These are phyloP conservation scores for Craterocephalus amniculus DNA, from an alignment of 2,797 vertebrate genomes.

Conservation along the genomic window DNA sequence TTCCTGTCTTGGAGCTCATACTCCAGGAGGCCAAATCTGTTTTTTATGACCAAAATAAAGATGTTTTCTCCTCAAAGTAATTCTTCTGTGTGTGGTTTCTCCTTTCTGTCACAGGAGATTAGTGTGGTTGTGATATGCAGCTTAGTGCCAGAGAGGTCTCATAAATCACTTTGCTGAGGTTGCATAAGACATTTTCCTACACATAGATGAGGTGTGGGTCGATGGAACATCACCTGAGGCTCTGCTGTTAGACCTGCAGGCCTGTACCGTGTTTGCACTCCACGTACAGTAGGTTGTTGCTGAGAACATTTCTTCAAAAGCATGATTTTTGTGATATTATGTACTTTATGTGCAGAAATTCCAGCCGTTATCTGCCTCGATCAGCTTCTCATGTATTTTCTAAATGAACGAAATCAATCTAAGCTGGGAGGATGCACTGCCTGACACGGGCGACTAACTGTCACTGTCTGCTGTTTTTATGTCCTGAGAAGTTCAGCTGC, in stretches of 20 bases:
- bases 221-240: constrained; percentile 62
- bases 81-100: constrained; percentile 32
- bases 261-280: constrained; percentile 23
- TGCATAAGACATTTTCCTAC: constrained; percentile 50
- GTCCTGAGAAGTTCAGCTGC: background rate
- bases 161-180: constrained; percentile 59
- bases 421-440: background rate
- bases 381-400: background rate
- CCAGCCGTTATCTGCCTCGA: background rate
- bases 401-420: background rate
- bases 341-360: background rate
- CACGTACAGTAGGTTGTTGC: background rate
- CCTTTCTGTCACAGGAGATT: constrained; percentile 17
- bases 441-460: background rate
- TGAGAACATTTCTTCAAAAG: background rate
- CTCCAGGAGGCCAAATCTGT: constrained; percentile 9
- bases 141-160: constrained; percentile 31
- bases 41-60: constrained; percentile 53
- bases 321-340: background rate
- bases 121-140: constrained; percentile 21
- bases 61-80: background rate
- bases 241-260: constrained; percentile 41
- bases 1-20: background rate
- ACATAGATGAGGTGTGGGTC: constrained; percentile 38
- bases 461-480: background rate